These are phyloP conservation scores for Aphidius colemani DNA, from an alignment of 2,888 invertebrate genomes.

Conservation along the genomic window DNA sequence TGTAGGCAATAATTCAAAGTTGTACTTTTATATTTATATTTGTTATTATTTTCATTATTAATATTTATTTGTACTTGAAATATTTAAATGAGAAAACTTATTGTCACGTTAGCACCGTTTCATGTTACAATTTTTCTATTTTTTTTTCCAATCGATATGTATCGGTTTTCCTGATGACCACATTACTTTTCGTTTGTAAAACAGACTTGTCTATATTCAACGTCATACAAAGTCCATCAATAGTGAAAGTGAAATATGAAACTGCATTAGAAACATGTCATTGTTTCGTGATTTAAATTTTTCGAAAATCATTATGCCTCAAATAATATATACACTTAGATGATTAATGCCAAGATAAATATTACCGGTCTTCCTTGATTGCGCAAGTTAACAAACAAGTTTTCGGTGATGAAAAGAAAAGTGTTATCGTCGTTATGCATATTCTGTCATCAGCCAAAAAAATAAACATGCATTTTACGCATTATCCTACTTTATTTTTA, in stretches of 20 bases:
- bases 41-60: background rate
- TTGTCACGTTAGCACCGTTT: background rate
- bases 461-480: no score
- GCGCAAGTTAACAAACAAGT: constrained; percentile 18
- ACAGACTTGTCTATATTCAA: no score
- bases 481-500: no score
- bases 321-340: constrained; percentile 8
- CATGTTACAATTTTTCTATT: background rate
- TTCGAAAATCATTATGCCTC: constrained; percentile 13
- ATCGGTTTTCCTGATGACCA: background rate
- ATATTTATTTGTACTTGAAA: background rate
- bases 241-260: constrained; percentile 20
- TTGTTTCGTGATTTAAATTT: constrained; percentile 24
- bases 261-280: constrained; percentile 8
- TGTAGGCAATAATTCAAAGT: no score
- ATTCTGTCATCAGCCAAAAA: no score
- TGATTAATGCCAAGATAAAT: constrained; percentile 5
- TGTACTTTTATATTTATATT: background rate
- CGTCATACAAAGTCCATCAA: constrained; percentile 7
- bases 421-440: constrained; percentile 24
- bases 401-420: constrained; percentile 16
- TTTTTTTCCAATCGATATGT: background rate
- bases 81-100: background rate
- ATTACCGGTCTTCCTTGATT: constrained; percentile 13
- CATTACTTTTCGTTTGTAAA: no score